A percentile compares a stretch with the other conserved stretches of the same genome.
Evolutionary conservation across 2,888 invertebrate species (phyloP).

Genomic region (Lithosia quadra): DNA sequence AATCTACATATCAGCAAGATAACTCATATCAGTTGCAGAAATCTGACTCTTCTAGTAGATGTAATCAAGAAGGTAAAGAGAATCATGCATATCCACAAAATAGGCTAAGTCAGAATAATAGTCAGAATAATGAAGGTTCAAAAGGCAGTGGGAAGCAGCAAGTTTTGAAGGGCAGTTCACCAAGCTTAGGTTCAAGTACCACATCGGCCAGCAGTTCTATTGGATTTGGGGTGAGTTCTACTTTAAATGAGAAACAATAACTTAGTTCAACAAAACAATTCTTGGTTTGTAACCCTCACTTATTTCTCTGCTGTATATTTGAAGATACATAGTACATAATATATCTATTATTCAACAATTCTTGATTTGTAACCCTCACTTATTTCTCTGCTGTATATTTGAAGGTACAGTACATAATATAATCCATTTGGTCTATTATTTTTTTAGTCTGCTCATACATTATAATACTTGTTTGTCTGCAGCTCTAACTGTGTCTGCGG

Average conservation of each 20-base stretch:
- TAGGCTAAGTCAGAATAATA: constrained; percentile 80
- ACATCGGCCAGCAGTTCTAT: constrained; percentile 72
- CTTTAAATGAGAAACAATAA: neutral
- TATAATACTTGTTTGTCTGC: neutral
- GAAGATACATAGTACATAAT: neutral
- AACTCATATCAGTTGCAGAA: constrained; percentile 85
- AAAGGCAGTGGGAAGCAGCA: constrained; percentile 72
- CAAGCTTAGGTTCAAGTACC: constrained; percentile 75
- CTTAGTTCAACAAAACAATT: neutral
- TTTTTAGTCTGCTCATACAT: too few relatives aligned
- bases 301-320: neutral
- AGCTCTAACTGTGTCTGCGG: too few relatives aligned
- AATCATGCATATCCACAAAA: constrained; percentile 86
- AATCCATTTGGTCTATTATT: too few relatives aligned
- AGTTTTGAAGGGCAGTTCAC: constrained; percentile 75
- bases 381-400: neutral
- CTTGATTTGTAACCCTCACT: neutral
- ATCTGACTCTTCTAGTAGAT: constrained; percentile 83
- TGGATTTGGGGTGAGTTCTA: constrained; percentile 80
- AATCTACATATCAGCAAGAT: constrained; percentile 85
- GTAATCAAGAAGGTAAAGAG: constrained; percentile 85
- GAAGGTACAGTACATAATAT: neutral
- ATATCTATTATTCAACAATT: neutral
- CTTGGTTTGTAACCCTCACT: neutral
- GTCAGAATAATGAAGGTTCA: constrained; percentile 74